phyloP scores from a whole-genome alignment of 2,113 vertebrate species.

The Vombatus ursinus region DNA sequence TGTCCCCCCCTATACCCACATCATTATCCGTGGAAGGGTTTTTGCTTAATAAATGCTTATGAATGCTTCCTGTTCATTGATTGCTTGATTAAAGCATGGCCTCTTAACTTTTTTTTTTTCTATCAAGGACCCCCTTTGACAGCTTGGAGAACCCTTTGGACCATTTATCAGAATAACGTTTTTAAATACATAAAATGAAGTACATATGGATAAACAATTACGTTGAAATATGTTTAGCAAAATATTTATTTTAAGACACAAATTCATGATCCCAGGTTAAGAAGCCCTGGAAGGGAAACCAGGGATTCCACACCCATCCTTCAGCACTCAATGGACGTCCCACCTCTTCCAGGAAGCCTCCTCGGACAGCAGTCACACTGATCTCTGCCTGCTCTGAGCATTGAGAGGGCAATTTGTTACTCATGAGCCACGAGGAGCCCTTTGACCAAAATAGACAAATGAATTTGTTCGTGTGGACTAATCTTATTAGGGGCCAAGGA shows the following conservation, averaged over 20 bases:
- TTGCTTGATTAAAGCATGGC: neutral
- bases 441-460: neutral
- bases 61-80: neutral
- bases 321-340: neutral
- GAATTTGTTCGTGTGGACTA: neutral
- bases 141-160: neutral
- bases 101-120: neutral
- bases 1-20: no score
- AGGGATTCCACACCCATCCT: neutral
- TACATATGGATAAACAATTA: neutral
- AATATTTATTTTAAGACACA: neutral
- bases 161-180: neutral
- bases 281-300: neutral
- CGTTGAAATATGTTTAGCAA: neutral
- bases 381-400: neutral
- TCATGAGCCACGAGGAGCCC: neutral
- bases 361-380: neutral
- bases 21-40: neutral
- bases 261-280: neutral
- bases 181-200: neutral
- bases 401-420: neutral
- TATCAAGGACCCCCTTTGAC: neutral
- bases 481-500: neutral
- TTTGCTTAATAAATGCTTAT: neutral
- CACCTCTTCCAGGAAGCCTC: neutral